phyloP scores from a whole-genome alignment of 2,113 vertebrate species.

The Hippocampus guttulatus region DNA sequence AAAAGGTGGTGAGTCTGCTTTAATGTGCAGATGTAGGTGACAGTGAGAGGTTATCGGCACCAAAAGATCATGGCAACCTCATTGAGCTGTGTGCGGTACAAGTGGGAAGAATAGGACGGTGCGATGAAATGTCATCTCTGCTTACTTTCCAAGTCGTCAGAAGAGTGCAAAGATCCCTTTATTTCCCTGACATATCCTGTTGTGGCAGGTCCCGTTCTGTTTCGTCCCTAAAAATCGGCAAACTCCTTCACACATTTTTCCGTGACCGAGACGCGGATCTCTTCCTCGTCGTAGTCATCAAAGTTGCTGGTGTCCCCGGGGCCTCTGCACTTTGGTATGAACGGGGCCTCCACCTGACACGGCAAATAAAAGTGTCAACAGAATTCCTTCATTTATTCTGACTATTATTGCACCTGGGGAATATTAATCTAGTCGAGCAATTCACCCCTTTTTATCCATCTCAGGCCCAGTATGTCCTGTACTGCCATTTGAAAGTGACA shows the following conservation, averaged over 20 bases:
- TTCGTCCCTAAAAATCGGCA: constrained; percentile 85
- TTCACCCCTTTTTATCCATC: too few relatives aligned
- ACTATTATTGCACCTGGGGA: too few relatives aligned
- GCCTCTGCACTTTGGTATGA: constrained; percentile 99
- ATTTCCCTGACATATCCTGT: constrained; percentile 80
- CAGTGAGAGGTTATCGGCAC: constrained; percentile 85
- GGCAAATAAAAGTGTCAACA: neutral
- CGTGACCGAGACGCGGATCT: constrained; percentile 94
- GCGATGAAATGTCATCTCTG: constrained; percentile 74
- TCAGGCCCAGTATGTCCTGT: too few relatives aligned
- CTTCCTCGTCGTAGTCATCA: constrained; percentile 98
- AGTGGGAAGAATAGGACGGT: constrained; percentile 68
- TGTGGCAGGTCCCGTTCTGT: constrained; percentile 50
- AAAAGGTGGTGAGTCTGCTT: constrained; percentile 77
- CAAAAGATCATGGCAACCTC: constrained; percentile 85
- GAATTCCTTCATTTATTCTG: neutral
- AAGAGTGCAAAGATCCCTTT: constrained; percentile 91
- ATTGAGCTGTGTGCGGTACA: constrained; percentile 82
- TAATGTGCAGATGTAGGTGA: constrained; percentile 81
- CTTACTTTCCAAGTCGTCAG: constrained; percentile 85
- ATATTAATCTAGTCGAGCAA: too few relatives aligned
- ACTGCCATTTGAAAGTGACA: too few relatives aligned
- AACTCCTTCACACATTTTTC: constrained; percentile 99
- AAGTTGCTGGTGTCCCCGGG: constrained; percentile 99
- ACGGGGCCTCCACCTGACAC: constrained; percentile 92